Conservation (phyloP, 2,797 vertebrate species). For the Steatocranus sp. region DNA sequence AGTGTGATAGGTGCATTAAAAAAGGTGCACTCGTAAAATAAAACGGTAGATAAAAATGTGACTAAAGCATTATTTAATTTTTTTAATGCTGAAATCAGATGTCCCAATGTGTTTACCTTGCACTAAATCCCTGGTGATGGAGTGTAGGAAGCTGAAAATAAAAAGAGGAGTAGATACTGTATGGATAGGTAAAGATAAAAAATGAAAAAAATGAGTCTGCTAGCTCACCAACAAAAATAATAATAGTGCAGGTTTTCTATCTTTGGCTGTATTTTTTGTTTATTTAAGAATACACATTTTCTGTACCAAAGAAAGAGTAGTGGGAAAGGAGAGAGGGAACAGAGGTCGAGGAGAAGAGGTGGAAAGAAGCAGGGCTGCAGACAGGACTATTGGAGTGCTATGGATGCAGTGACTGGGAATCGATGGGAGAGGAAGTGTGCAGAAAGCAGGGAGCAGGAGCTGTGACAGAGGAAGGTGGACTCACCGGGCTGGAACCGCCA, state of each 20-base stretch:
- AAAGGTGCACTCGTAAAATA: constrained; percentile 37
- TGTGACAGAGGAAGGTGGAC: constrained; percentile 51
- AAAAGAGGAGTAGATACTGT: neutral
- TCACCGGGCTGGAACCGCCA: constrained; percentile 52
- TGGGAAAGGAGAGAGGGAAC: constrained; percentile 1
- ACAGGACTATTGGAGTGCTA: constrained; percentile 38
- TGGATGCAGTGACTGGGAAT: constrained; percentile 52
- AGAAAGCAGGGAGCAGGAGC: constrained; percentile 44
- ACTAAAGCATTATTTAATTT: constrained; percentile 12
- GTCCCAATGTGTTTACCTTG: neutral
- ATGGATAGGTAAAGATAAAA: neutral
- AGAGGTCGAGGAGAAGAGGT: constrained; percentile 31
- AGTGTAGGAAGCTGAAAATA: neutral
- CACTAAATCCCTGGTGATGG: neutral
- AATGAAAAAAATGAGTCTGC: neutral
- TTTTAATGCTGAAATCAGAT: constrained; percentile 1
- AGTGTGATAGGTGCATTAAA: constrained; percentile 21
- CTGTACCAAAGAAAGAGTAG: neutral
- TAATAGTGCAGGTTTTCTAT: constrained; percentile 2
- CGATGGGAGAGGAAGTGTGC: constrained; percentile 57
- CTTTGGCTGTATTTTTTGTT: neutral
- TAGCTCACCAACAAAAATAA: neutral
- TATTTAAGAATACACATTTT: constrained; percentile 4
- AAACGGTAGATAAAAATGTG: constrained; percentile 32
- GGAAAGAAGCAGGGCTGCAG: constrained; percentile 35